These are phyloP conservation scores for Brachionus asplanchnoidis DNA, from an alignment of 1,140 invertebrate genomes.

Conservation along the genomic window DNA sequence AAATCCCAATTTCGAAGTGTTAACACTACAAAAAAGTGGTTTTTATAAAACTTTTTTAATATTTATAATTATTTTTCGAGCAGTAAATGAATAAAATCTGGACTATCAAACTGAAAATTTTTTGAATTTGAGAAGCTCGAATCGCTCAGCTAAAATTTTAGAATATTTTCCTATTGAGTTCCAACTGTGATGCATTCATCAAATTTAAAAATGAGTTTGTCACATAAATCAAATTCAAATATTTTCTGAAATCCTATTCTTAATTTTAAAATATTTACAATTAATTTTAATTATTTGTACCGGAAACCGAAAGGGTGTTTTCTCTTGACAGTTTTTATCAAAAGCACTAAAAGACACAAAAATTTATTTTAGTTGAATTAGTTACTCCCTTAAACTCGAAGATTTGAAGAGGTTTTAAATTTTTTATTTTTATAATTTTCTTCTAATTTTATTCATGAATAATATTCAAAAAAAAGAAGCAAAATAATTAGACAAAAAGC, in stretches of 20 bases:
- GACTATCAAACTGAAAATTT: no score
- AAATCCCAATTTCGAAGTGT: background rate
- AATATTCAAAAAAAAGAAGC: background rate
- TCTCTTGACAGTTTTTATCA: background rate
- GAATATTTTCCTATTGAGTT: background rate
- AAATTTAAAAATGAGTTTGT: background rate
- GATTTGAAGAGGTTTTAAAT: background rate
- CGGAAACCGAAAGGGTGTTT: background rate
- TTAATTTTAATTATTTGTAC: background rate
- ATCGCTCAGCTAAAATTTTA: background rate
- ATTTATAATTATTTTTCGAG: background rate
- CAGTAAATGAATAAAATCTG: no score
- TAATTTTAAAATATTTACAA: background rate
- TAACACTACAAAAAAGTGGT: background rate
- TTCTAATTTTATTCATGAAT: no score
- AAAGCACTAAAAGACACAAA: background rate
- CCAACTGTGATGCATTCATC: background rate
- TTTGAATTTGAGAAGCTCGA: no score
- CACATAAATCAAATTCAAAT: background rate
- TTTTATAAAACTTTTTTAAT: background rate
- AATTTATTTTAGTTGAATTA: background rate
- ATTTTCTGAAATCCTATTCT: background rate
- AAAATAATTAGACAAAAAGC: background rate
- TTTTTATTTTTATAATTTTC: background rate
- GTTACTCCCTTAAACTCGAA: background rate